These are phyloP conservation scores for Porites lutea DNA, from an alignment of 64 coral and sea anemone genomes.

Conservation along the genomic window DNA sequence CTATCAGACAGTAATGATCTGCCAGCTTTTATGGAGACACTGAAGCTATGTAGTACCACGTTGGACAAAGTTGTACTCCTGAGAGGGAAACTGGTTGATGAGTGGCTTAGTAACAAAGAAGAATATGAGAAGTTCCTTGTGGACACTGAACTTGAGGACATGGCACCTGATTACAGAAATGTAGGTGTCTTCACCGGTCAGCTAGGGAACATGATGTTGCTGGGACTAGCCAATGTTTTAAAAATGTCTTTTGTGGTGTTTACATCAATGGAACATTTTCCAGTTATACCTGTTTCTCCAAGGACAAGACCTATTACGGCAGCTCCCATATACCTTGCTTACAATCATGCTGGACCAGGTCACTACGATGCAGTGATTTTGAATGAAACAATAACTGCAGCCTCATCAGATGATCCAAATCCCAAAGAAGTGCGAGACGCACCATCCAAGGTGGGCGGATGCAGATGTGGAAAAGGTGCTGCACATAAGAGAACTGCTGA, in stretches of 20 bases:
- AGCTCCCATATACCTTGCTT: background rate
- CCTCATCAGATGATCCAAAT: too few relatives aligned
- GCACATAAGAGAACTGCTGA: background rate
- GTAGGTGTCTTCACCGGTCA: constrained; percentile 43
- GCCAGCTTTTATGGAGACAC: too few relatives aligned
- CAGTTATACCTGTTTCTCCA: constrained; percentile 54
- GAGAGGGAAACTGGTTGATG: constrained; percentile 20
- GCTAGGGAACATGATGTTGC: constrained; percentile 49
- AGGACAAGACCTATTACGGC: background rate
- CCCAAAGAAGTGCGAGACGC: background rate
- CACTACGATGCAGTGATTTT: constrained; percentile 14
- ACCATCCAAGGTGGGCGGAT: background rate
- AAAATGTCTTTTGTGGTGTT: constrained; percentile 27
- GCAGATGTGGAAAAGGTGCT: constrained; percentile 2
- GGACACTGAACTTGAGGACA: constrained; percentile 53
- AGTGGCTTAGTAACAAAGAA: constrained; percentile 50
- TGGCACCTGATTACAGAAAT: constrained; percentile 26
- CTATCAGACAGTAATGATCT: background rate
- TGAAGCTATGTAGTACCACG: too few relatives aligned
- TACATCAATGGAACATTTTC: constrained; percentile 56
- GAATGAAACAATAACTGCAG: too few relatives aligned
- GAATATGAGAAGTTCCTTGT: constrained; percentile 54
- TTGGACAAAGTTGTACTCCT: too few relatives aligned
- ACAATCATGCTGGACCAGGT: constrained; percentile 30
- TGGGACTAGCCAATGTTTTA: constrained; percentile 36